These are phyloP conservation scores for Portevinia maculata DNA, from an alignment of 2,888 invertebrate genomes.

Conservation along the genomic window DNA sequence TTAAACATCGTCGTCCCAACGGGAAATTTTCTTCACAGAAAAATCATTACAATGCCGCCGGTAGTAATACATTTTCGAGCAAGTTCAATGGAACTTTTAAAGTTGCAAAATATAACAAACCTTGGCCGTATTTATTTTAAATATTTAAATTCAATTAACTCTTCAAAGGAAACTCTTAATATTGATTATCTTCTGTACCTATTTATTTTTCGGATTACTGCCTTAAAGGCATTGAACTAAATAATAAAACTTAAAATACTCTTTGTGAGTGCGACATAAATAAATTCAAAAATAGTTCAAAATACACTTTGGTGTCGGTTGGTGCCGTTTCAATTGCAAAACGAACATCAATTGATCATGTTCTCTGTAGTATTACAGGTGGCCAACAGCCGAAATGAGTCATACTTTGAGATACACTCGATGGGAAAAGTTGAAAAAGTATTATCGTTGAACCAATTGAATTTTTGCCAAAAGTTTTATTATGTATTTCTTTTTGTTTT, in stretches of 20 bases:
- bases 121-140: too few species aligned
- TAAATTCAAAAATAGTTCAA: slow-evolving; percentile 52
- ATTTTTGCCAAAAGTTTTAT: slow-evolving; percentile 60
- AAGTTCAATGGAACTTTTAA: neutral
- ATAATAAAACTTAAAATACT: slow-evolving; percentile 6
- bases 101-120: too few species aligned
- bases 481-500: slow-evolving; percentile 11
- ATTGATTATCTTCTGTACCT: neutral
- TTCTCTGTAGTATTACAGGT: slow-evolving; percentile 29
- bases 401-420: slow-evolving; percentile 41
- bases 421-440: slow-evolving; percentile 8
- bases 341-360: slow-evolving; percentile 8
- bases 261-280: slow-evolving; percentile 49
- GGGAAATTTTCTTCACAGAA: neutral
- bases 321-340: slow-evolving; percentile 27
- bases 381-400: slow-evolving; percentile 40
- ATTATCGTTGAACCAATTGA: slow-evolving; percentile 65
- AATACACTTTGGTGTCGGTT: slow-evolving; percentile 14
- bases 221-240: slow-evolving; percentile 21
- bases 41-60: neutral
- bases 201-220: neutral
- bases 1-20: too few species aligned
- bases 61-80: neutral
- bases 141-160: neutral
- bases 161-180: neutral